Evolutionary conservation across 2,113 vertebrate species (phyloP).

Genomic region (Aspiorhynchus laticeps): DNA sequence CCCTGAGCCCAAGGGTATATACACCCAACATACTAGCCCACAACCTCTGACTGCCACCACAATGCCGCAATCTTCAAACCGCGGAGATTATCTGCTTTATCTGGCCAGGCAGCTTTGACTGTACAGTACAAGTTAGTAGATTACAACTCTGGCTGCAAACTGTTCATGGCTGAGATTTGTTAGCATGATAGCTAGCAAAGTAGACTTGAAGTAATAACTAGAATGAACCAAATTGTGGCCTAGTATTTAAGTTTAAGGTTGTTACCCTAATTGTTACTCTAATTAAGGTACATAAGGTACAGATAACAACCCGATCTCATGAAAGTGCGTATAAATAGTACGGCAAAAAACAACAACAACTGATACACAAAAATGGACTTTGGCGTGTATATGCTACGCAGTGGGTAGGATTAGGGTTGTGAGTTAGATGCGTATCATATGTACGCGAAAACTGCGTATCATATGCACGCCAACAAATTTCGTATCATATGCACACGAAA

Average conservation of each 20-base stretch:
- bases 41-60: conserved; percentile 11
- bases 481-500: too few relatives aligned
- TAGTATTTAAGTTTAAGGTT: not conserved
- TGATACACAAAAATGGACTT: too few relatives aligned
- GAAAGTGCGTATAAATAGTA: too few relatives aligned
- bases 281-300: too few relatives aligned
- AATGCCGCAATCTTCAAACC: not conserved
- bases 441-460: too few relatives aligned
- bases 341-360: too few relatives aligned
- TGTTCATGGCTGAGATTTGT: not conserved
- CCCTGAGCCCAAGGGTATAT: conserved; percentile 46
- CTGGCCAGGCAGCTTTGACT: conserved; percentile 57
- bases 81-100: conserved; percentile 69
- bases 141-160: not conserved
- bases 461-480: too few relatives aligned
- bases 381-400: too few relatives aligned
- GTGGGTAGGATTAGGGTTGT: too few relatives aligned
- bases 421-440: too few relatives aligned
- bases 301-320: too few relatives aligned
- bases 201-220: not conserved
- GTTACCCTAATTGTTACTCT: too few relatives aligned
- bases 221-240: not conserved
- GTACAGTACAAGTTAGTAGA: conserved; percentile 50
- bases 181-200: not conserved
- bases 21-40: not conserved